These are phyloP conservation scores for Thryonomys swinderianus DNA, from an alignment of 2,113 vertebrate genomes.

Conservation along the genomic window DNA sequence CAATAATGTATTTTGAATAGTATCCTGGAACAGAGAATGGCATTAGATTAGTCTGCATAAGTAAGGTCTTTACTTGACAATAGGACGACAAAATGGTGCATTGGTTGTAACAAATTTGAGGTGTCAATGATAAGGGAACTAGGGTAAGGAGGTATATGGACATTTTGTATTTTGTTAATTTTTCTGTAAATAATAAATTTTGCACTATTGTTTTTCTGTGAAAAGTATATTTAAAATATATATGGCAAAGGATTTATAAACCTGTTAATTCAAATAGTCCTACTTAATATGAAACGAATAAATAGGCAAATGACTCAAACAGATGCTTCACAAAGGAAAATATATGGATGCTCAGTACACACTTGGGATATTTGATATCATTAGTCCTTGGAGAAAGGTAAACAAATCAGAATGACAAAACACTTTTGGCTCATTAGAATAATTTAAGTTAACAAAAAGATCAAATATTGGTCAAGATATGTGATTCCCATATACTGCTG, in stretches of 20 bases:
- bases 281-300: background rate
- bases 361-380: background rate
- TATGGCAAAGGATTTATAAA: background rate
- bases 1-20: background rate
- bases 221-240: background rate
- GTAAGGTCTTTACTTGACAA: background rate
- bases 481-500: background rate
- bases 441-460: slow-evolving; percentile 2
- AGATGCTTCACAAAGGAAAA: background rate
- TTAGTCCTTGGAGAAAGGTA: background rate
- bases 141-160: background rate
- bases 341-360: background rate
- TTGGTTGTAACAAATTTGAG: background rate
- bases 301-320: background rate
- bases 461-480: background rate
- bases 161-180: background rate
- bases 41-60: background rate
- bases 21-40: background rate
- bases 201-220: no score
- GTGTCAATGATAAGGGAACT: background rate
- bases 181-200: slow-evolving; percentile 5
- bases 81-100: background rate
- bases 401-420: background rate
- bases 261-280: background rate
- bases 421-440: background rate